Conservation (phyloP, 2,113 vertebrate species). For the Lycocorax pyrrhopterus region DNA sequence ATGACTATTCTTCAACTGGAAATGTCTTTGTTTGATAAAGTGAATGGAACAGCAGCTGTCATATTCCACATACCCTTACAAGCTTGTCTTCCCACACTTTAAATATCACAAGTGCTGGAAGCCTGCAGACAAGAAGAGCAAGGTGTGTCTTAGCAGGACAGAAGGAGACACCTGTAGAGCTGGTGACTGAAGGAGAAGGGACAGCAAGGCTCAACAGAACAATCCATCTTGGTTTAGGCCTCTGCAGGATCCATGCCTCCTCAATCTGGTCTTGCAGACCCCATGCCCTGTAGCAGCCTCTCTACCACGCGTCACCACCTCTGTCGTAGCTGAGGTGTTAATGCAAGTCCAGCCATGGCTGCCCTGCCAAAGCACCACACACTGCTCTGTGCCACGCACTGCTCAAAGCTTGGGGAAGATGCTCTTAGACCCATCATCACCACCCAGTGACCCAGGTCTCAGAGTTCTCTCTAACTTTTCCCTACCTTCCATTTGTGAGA, state of each 20-base stretch:
- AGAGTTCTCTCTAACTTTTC: not conserved
- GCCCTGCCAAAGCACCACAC: not conserved
- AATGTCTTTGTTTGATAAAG: no score
- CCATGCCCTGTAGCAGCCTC: not conserved
- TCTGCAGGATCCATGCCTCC: not conserved
- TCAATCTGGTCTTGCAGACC: not conserved
- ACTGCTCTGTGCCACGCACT: not conserved
- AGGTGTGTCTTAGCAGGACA: not conserved
- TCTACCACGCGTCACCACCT: not conserved
- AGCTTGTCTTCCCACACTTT: not conserved
- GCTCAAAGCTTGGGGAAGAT: not conserved
- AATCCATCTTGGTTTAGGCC: not conserved
- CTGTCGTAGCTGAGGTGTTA: not conserved
- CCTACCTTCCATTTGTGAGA: not conserved
- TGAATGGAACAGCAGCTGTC: not conserved
- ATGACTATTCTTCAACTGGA: no score
- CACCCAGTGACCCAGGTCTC: not conserved
- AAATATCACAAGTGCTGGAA: not conserved
- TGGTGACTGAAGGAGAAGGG: not conserved
- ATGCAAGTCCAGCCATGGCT: not conserved
- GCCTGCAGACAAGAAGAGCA: not conserved
- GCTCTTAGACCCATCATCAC: not conserved
- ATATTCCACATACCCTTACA: not conserved
- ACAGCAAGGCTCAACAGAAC: not conserved
- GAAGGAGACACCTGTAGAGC: no score